Evolutionary conservation across 2,888 invertebrate species (phyloP).

Genomic region (Parasteatoda lunata): DNA sequence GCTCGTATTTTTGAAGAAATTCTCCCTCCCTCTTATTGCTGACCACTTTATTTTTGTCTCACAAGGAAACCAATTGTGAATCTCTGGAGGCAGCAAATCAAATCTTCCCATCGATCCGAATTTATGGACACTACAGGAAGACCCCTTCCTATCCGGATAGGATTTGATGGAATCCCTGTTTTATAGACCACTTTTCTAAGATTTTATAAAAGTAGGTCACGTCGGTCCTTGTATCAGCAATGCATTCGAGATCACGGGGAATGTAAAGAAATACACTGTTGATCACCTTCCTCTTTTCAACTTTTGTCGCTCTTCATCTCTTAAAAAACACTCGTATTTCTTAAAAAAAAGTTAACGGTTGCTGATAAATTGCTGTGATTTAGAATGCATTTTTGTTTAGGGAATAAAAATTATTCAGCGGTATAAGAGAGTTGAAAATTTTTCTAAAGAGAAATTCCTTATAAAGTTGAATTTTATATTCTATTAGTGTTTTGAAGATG

Average conservation of each 20-base stretch:
- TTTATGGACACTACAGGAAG: conserved; percentile 51
- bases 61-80: conserved; percentile 50
- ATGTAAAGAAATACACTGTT: too few species aligned
- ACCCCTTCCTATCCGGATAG: conserved; percentile 7
- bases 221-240: conserved; percentile 15
- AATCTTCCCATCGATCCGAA: conserved; percentile 47
- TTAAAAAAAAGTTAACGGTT: too few species aligned
- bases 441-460: too few species aligned
- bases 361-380: too few species aligned
- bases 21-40: conserved; percentile 23
- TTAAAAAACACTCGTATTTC: background rate
- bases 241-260: conserved; percentile 19
- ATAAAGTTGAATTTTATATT: too few species aligned
- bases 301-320: too few species aligned
- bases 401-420: too few species aligned
- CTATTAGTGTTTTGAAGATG: too few species aligned
- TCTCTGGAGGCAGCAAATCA: conserved; percentile 46
- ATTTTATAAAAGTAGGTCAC: conserved; percentile 41
- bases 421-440: too few species aligned
- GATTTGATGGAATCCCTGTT: conserved; percentile 26
- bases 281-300: too few species aligned
- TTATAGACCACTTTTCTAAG: conserved; percentile 35
- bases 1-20: background rate
- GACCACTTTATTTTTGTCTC: conserved; percentile 47
- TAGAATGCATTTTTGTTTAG: too few species aligned